Conservation (phyloP, 2,888 invertebrate species). For the Caenorhabditis sinica region DNA sequence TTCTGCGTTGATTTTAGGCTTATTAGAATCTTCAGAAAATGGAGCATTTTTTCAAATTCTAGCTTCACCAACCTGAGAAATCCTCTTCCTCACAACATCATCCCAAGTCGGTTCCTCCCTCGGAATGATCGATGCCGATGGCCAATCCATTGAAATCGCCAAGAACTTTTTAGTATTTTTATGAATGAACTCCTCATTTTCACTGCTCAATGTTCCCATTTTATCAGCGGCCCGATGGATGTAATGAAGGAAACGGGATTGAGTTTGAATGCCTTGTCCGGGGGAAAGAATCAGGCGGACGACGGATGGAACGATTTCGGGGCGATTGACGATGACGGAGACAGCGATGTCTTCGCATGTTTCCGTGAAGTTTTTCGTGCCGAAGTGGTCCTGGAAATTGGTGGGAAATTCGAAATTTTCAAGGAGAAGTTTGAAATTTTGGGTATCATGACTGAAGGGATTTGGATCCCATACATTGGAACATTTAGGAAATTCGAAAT, state of each 20-base stretch:
- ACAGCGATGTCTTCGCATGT: slow-evolving; percentile 16
- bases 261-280: slow-evolving; percentile 25
- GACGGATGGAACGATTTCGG: slow-evolving; percentile 42
- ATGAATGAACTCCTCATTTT: slow-evolving; percentile 7
- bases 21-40: too few species aligned
- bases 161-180: not conserved
- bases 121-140: too few species aligned
- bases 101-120: too few species aligned
- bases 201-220: slow-evolving; percentile 38
- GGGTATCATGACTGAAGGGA: too few species aligned
- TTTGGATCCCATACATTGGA: too few species aligned
- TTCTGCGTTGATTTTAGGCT: too few species aligned
- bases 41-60: too few species aligned
- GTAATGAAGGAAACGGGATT: slow-evolving; percentile 43
- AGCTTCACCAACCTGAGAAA: not conserved
- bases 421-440: too few species aligned
- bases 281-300: slow-evolving; percentile 13
- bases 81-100: not conserved
- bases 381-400: slow-evolving; percentile 51
- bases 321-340: slow-evolving; percentile 21
- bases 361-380: slow-evolving; percentile 56
- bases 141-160: too few species aligned
- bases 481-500: too few species aligned
- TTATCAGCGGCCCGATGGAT: slow-evolving; percentile 61
- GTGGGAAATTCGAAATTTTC: not conserved